These are phyloP conservation scores for Toxonevra muliebris DNA, from an alignment of 2,888 invertebrate species.

Conservation along the genomic window DNA sequence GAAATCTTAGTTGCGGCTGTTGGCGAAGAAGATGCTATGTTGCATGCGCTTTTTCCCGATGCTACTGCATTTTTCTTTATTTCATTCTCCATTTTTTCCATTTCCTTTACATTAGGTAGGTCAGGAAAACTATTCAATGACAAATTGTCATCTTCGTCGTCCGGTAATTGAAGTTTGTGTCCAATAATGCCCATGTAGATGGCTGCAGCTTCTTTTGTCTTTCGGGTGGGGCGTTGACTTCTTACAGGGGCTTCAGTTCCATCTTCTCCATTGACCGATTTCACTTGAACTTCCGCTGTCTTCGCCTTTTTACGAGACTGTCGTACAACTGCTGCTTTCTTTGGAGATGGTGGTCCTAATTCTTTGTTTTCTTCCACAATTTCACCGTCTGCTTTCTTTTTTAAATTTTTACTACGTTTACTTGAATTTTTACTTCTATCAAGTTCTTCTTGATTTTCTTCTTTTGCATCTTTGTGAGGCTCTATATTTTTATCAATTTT, in stretches of 20 bases:
- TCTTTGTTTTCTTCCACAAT: constrained; percentile 27
- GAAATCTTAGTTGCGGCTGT: constrained; percentile 13
- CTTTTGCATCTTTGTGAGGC: constrained; percentile 24
- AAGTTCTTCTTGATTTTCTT: constrained; percentile 18
- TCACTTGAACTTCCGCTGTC: constrained; percentile 30
- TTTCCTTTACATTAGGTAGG: constrained; percentile 72
- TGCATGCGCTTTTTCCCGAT: constrained; percentile 34
- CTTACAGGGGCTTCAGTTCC: constrained; percentile 47
- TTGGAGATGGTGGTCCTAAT: constrained; percentile 42
- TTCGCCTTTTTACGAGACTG: constrained; percentile 44
- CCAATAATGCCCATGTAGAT: constrained; percentile 79
- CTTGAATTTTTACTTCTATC: constrained; percentile 22
- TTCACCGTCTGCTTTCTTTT: constrained; percentile 33
- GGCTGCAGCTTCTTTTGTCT: constrained; percentile 80
- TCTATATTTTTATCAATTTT: neutral
- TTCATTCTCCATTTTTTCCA: constrained; percentile 70
- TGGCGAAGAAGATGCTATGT: constrained; percentile 26
- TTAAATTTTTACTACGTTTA: constrained; percentile 24
- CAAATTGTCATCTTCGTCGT: constrained; percentile 71
- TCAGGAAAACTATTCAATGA: constrained; percentile 76
- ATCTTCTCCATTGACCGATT: constrained; percentile 29
- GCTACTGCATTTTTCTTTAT: constrained; percentile 64
- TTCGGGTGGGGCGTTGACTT: constrained; percentile 70
- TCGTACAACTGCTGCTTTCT: constrained; percentile 46
- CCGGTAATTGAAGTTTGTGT: constrained; percentile 73